Percentiles rank a stretch among this genome's conserved stretches.
These are phyloP conservation scores for Plagiodera versicolora DNA, from an alignment of 2,888 invertebrate genomes.

Conservation along the genomic window DNA sequence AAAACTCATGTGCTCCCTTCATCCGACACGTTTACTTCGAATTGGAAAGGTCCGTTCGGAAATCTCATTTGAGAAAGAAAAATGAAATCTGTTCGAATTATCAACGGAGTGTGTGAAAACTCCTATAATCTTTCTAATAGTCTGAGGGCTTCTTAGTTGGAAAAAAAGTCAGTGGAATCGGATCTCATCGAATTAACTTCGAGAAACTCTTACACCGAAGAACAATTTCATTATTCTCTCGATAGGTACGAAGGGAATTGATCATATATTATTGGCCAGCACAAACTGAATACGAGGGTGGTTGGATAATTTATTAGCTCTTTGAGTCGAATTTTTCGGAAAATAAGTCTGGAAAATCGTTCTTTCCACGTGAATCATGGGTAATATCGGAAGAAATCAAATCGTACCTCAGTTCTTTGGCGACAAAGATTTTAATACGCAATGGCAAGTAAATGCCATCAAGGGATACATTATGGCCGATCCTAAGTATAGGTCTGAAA, in stretches of 20 bases:
- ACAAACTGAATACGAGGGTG: too few species aligned
- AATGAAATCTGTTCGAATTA: slow-evolving; percentile 11
- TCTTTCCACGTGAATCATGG: too few species aligned
- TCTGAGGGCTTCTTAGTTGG: not conserved
- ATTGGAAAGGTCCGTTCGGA: slow-evolving; percentile 17
- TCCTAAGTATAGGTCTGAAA: not conserved
- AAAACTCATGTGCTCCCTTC: slow-evolving; percentile 36
- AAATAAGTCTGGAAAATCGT: too few species aligned
- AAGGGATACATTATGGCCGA: not conserved
- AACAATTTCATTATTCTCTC: not conserved
- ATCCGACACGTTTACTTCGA: slow-evolving; percentile 26
- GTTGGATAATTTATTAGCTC: too few species aligned
- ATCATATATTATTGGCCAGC: not conserved
- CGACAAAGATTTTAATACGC: not conserved
- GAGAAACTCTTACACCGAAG: not conserved
- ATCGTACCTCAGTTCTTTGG: not conserved
- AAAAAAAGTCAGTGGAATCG: not conserved
- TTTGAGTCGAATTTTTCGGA: too few species aligned
- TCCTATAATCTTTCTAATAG: slow-evolving; percentile 1
- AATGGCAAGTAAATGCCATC: not conserved
- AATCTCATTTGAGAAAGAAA: slow-evolving; percentile 15
- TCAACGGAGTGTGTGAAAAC: not conserved
- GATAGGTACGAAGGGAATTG: not conserved
- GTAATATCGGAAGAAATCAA: not conserved
- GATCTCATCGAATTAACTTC: not conserved